These are phyloP conservation scores for Anas platyrhynchos DNA, from an alignment of 2,113 vertebrate genomes.

Conservation along the genomic window DNA sequence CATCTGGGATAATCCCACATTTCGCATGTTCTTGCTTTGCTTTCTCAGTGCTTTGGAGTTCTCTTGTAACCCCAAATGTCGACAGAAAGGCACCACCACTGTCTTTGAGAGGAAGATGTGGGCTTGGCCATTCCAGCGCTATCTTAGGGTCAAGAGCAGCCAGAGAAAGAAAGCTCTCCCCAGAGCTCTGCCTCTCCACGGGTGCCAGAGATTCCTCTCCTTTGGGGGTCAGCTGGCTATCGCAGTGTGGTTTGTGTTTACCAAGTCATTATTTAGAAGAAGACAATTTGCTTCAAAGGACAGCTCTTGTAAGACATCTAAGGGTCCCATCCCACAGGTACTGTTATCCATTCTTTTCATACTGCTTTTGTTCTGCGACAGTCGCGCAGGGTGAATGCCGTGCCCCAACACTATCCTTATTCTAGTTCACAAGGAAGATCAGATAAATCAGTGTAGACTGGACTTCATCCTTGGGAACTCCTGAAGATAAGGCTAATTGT, in stretches of 20 bases:
- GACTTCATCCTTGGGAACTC: slow-evolving; percentile 29
- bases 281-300: background rate
- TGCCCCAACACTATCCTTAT: background rate
- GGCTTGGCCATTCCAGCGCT: slow-evolving; percentile 3
- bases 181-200: background rate
- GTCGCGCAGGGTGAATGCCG: background rate
- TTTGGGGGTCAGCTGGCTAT: background rate
- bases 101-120: background rate
- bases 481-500: slow-evolving; percentile 60
- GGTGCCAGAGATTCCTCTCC: slow-evolving; percentile 3
- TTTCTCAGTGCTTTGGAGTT: slow-evolving; percentile 32
- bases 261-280: background rate
- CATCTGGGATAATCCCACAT: slow-evolving; percentile 60
- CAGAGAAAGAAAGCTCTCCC: background rate
- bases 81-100: background rate
- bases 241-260: background rate
- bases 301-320: background rate
- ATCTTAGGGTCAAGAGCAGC: slow-evolving; percentile 12
- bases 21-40: slow-evolving; percentile 31
- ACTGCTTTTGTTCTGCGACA: background rate
- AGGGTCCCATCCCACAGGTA: background rate
- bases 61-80: background rate
- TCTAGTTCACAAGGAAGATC: slow-evolving; percentile 18
- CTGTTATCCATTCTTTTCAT: rapidly evolving
- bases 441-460: slow-evolving; percentile 39